Evolutionary conservation across 2,113 vertebrate species (phyloP), one percentile per base, ranked within the genome.

Genomic region (Campylorhamphus procurvoides): DNA sequence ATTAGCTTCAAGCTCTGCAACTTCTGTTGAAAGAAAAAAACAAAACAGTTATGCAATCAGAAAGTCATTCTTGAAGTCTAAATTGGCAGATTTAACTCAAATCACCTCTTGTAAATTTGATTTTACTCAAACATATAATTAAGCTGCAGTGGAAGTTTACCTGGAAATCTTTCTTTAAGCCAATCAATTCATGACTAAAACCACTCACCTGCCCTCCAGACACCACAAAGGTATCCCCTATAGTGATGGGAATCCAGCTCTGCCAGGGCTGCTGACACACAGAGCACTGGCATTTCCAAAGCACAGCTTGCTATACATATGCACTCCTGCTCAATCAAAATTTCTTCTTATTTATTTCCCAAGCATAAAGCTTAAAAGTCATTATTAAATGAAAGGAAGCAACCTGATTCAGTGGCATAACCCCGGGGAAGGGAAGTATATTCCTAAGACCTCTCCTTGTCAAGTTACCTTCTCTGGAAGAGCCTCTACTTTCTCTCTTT

Each of bases 1-100:
- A 97, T 99, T 99, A 96, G 98, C 98, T 98, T 99, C 99, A 96
- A 99, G 99, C 96, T 99, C 99, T 89, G 99, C 99, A 97, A 99
- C 99, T 97, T 99, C 99, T 99, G 98, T 98, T 72, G 95, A 98
- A 95, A 97, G 94, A 83, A 96, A 87, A 80, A 96, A 23, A 12
- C 19, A 18, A 33, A n/a, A 24, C 91, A 98, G 18, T 89, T 67
- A 76, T 52, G 33, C 75, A 86, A 88, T 29, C 40, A 76, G 19
- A 63, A 86, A 76, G 50, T 67, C 27, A 62, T 87, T 73, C 59
- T 33, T 52, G 39, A 84, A 77, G 47, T 31, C 25, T 55, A 63
- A 78, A 86, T 3, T 76, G 46, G 35, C 35, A 90, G 29, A 80
- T 55, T 20, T 83, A 73, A 91, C 85, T 88, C 63, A 83, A 93